Conservation (phyloP, 2,797 vertebrate genomes). For the Myotis daubentonii region DNA sequence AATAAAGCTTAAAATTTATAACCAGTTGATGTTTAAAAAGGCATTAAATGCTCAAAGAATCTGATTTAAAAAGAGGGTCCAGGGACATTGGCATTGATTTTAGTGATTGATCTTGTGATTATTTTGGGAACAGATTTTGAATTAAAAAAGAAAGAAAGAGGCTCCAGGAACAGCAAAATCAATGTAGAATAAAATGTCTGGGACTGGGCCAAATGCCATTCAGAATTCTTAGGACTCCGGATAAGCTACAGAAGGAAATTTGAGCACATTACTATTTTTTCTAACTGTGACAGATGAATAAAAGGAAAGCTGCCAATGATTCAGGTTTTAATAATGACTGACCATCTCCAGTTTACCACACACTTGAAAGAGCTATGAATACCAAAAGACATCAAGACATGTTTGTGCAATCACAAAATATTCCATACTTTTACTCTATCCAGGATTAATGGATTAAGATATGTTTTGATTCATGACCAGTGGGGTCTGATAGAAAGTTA, state of each 20-base stretch:
- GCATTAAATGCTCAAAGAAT: background rate
- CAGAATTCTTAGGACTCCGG: background rate
- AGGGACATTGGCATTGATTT: conserved; percentile 30
- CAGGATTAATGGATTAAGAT: conserved; percentile 32
- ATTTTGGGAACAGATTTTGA: conserved; percentile 4
- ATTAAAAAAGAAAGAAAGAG: background rate
- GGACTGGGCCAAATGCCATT: background rate
- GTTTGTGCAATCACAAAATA: background rate
- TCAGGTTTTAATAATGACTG: conserved; percentile 43
- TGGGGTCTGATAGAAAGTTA: background rate
- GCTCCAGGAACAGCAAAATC: background rate
- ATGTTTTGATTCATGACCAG: background rate
- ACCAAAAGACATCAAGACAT: background rate
- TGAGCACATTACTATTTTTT: conserved; percentile 54
- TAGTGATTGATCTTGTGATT: background rate
- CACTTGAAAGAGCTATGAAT: conserved; percentile 32
- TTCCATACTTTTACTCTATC: background rate
- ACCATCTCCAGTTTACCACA: background rate
- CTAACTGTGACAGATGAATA: background rate
- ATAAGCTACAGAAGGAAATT: conserved; percentile 27
- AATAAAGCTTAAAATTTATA: conserved; percentile 60
- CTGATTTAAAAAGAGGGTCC: conserved; percentile 3
- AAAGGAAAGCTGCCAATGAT: background rate
- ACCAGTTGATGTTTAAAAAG: conserved; percentile 35
- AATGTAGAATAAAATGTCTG: conserved; percentile 32